Base-by-base conservation (phyloP, 2,888 invertebrate species). In the Polydrusus cervinus region DNA sequence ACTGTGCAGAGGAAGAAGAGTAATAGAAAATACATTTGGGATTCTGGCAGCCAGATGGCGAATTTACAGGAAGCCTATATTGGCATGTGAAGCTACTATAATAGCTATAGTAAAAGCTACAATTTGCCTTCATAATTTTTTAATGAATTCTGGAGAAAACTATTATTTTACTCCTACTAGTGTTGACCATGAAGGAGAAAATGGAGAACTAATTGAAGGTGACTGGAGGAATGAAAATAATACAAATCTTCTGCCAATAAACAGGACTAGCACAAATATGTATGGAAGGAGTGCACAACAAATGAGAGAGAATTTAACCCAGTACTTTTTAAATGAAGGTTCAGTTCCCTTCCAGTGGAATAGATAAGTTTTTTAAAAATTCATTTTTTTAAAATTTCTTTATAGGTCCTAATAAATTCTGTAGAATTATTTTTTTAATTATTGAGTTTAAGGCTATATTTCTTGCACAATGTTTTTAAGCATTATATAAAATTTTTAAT, bases 51-150 rank as follows among this genome's bases (percentile, higher is more conserved):
- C 51, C 18, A 51, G 51, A 51, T 51, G 51, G 20, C 51, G 20
- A 10, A 51, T 51, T 20, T 51, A 20, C 20, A 51, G 51, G 20
- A 51, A 10, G 20, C 25, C 51, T 10, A 51, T 72, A 51, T 66
- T 69, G 49, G 64, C 76, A 34, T 38, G 45, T 14, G 34, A 47
- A 25, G 11, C 25, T 14, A 75, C 71, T 38, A 57, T 65, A 14
- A 8, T 40, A 45, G 62, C 25, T 34, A 55, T 67, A 13, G 45
- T 76, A 43, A 76, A 72, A 71, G 71, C 76, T 30, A 72, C 71
- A 64, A 53, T 71, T 34, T 75, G 71, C n/a, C 47, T 75, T 3
- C 68, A 75, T 53, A 75, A 75, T 65, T 72, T 47, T 34, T 30
- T 66, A 47, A 71, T 74, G 55, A 43, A 43, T 61, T 18, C n/a